Percentiles rank a stretch among this genome's conserved stretches.
phyloP scores from a whole-genome alignment of 2,113 vertebrate genomes.

The Oenanthe oenanthe region DNA sequence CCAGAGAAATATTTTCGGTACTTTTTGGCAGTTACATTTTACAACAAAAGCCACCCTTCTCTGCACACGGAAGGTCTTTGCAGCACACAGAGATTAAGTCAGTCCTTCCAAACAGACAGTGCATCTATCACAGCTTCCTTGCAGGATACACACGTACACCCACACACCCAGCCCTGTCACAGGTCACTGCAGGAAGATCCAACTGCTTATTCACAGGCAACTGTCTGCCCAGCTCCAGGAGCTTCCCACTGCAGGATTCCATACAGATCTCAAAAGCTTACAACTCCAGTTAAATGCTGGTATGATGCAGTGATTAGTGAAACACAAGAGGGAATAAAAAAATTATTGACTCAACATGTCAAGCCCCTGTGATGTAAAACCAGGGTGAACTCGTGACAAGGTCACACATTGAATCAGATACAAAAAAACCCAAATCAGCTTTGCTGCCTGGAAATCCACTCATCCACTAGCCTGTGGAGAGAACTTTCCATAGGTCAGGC shows the following conservation, averaged over 20 bases:
- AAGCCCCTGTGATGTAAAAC: background rate
- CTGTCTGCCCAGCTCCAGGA: background rate
- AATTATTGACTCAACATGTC: background rate
- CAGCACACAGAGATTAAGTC: background rate
- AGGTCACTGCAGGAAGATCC: background rate
- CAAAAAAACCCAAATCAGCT: background rate
- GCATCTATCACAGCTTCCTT: background rate
- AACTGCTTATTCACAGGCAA: background rate
- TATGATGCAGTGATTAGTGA: background rate
- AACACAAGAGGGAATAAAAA: background rate
- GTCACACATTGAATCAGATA: background rate
- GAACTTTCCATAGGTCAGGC: background rate
- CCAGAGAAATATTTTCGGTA: background rate
- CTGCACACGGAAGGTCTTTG: background rate
- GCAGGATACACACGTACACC: background rate
- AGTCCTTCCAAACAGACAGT: background rate
- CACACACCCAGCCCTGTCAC: background rate
- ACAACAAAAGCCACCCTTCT: background rate
- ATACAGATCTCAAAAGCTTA: background rate
- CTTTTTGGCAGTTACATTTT: background rate
- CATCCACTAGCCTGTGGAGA: background rate
- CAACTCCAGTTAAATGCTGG: rapidly evolving
- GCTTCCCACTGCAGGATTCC: background rate
- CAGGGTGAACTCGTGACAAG: background rate
- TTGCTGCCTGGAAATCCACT: background rate